These are phyloP conservation scores for Vanessa cardui DNA, from an alignment of 2,888 invertebrate genomes.

Conservation along the genomic window DNA sequence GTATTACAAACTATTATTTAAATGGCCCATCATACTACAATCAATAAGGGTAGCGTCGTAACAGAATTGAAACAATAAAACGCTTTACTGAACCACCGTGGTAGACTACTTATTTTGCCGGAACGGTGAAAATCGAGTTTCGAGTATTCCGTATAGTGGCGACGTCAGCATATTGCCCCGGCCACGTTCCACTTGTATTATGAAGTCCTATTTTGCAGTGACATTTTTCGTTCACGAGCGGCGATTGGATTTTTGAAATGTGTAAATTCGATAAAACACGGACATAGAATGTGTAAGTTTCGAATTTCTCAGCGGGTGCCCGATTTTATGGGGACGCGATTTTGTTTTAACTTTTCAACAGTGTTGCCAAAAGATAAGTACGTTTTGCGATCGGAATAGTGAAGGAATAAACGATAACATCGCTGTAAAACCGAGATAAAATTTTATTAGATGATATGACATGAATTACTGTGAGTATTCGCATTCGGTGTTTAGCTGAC, in stretches of 20 bases:
- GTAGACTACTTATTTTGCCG: conserved; percentile 53
- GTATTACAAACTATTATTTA: not conserved
- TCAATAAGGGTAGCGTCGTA: conserved; percentile 29
- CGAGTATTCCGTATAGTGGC: conserved; percentile 55
- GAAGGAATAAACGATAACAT: conserved; percentile 1
- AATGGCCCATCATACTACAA: conserved; percentile 16
- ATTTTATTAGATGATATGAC: not conserved
- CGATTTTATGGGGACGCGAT: conserved; percentile 30
- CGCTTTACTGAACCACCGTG: conserved; percentile 26
- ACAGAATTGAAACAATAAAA: conserved; percentile 40
- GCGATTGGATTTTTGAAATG: conserved; percentile 79
- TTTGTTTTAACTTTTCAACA: conserved; percentile 31
- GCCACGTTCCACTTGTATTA: conserved; percentile 71
- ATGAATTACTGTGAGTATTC: not conserved
- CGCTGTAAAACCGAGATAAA: not conserved
- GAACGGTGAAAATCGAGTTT: conserved; percentile 71
- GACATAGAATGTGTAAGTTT: conserved; percentile 37
- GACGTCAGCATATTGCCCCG: conserved; percentile 74
- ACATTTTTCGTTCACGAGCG: conserved; percentile 76
- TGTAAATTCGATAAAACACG: conserved; percentile 76
- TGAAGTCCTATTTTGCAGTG: conserved; percentile 76
- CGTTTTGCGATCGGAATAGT: conserved; percentile 7
- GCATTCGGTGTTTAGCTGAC: not conserved
- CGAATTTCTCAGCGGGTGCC: conserved; percentile 30
- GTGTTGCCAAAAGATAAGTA: conserved; percentile 26